These are phyloP conservation scores for Scatophagus argus DNA, from an alignment of 2,113 vertebrate species.

Conservation along the genomic window DNA sequence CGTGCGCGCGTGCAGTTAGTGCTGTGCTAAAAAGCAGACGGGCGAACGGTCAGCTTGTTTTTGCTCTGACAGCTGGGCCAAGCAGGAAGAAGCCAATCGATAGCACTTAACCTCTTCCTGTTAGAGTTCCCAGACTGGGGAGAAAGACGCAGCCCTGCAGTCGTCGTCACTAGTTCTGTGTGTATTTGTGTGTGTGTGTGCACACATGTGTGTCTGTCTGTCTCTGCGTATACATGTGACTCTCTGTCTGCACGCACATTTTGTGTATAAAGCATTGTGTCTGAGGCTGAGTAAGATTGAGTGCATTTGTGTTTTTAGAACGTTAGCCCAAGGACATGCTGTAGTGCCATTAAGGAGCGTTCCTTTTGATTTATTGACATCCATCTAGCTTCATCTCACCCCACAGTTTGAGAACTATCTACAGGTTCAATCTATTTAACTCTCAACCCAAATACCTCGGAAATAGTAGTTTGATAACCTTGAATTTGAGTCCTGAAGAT, in stretches of 20 bases:
- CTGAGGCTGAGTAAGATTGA: slow-evolving; percentile 27
- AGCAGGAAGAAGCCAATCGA: slow-evolving; percentile 81
- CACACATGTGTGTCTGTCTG: slow-evolving; percentile 8
- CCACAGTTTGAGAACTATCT: background rate
- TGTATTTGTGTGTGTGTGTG: slow-evolving; percentile 17
- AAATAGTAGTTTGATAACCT: slow-evolving; percentile 13
- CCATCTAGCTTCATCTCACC: slow-evolving; percentile 2
- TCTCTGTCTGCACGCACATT: slow-evolving; percentile 26
- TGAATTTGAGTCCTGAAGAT: slow-evolving; percentile 31
- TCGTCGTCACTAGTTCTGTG: slow-evolving; percentile 52
- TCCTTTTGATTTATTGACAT: slow-evolving; percentile 45
- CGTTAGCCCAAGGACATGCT: slow-evolving; percentile 39
- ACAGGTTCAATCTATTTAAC: slow-evolving; percentile 8
- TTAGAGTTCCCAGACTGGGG: slow-evolving; percentile 66
- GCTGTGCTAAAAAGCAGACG: slow-evolving; percentile 56
- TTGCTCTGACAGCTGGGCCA: slow-evolving; percentile 64
- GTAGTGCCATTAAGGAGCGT: background rate
- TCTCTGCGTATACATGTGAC: background rate
- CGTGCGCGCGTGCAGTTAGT: slow-evolving; percentile 34
- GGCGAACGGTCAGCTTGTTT: slow-evolving; percentile 76
- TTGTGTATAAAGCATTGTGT: slow-evolving; percentile 40
- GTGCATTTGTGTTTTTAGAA: slow-evolving; percentile 36
- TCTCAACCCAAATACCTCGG: background rate
- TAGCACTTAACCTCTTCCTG: slow-evolving; percentile 83
- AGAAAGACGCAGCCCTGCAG: slow-evolving; percentile 54